A percentile compares a stretch with the other conserved stretches of the same genome.
These are phyloP conservation scores for Muscicapa adusta DNA, from an alignment of 2,113 vertebrate genomes.

Conservation along the genomic window DNA sequence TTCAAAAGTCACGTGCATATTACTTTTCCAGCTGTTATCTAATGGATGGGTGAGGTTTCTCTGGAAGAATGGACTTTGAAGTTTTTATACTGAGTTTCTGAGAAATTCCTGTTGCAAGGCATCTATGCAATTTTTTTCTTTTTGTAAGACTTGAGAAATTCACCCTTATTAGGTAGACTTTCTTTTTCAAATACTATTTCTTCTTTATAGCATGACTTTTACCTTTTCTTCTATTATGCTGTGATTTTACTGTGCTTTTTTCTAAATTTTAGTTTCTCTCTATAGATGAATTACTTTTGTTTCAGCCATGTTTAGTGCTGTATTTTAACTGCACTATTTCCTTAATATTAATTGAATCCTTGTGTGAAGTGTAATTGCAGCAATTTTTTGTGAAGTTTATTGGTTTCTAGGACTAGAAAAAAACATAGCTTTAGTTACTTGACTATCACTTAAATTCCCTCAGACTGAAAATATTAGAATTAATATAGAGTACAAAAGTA, in stretches of 20 bases:
- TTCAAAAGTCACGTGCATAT: fast-evolving
- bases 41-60: background rate
- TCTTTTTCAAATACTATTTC: background rate
- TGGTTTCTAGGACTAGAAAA: background rate
- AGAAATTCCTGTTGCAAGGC: fast-evolving
- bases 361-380: background rate
- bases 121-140: background rate
- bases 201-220: background rate
- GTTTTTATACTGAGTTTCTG: background rate
- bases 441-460: background rate
- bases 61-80: background rate
- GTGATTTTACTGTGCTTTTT: background rate
- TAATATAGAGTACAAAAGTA: background rate
- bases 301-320: background rate
- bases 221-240: background rate
- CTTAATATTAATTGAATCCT: background rate
- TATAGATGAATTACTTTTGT: background rate
- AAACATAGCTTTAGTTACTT: background rate
- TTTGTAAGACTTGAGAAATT: background rate
- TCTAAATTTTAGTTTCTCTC: background rate
- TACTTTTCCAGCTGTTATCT: background rate
- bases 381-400: background rate
- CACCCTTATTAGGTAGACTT: background rate
- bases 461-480: background rate
- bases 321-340: background rate